Base-by-base conservation (phyloP, 2,797 vertebrate species). In the Coranthus polyacanthus region DNA sequence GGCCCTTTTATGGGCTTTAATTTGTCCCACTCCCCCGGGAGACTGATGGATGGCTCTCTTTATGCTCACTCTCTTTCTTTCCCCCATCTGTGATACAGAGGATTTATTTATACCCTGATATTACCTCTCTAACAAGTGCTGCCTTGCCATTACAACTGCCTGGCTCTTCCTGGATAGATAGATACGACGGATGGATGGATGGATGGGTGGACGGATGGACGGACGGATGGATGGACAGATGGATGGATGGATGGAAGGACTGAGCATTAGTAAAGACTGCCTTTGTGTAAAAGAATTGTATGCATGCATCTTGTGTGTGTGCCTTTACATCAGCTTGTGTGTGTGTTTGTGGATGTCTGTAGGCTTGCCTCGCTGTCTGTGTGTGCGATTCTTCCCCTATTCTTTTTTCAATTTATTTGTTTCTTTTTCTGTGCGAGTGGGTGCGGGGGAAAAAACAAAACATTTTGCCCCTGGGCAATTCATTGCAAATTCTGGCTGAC, bases 1-100 rank as follows among this genome's bases (percentile, higher is more conserved):
- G 92, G 87, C 73, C 85, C 88, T 90, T 93, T 94, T 92, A 92
- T 93, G 91, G 88, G 85, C 90, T 93, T 92, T 89, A 93, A 93
- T 93, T 93, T 93, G 89, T 92, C 92, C 89, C 64, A 64, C 81
- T 90, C 84, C 89, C 83, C 73, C 69, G 89, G 89, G 91, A 92
- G 88, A 87, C 88, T 93, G 92, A 94, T 91, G 88, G 87, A 90
- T 91, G 87, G 91, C 84, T 86, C 79, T 81, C 92, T 92, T 91
- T 92, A 90, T 92, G 86, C 88, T 88, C 87, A 80, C 88, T 86
- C 82, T 88, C 89, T 87, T 92, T 88, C 85, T 87, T 85, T 88
- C 76, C 77, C 78, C 89, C 90, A 91, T 92, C 90, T 92, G 91
- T 91, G 91, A 90, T 91, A 85, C 88, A 75, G 75, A 88, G 86